Conservation (phyloP, 1,140 invertebrate genomes). For the Drosophila bipectinata region DNA sequence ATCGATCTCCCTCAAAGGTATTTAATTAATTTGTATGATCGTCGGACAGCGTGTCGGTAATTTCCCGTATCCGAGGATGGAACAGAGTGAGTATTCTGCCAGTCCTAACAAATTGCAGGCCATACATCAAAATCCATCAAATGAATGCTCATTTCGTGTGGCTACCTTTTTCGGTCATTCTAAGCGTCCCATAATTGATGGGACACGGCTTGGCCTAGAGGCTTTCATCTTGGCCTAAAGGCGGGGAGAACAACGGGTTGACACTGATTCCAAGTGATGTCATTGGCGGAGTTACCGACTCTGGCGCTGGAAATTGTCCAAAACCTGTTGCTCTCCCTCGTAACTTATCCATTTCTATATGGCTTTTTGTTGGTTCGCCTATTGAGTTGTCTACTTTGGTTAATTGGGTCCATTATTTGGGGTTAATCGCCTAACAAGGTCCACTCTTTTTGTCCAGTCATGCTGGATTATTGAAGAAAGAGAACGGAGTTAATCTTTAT, state of each 20-base stretch:
- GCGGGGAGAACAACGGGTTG: slow-evolving; percentile 49
- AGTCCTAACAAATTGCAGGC: slow-evolving; percentile 68
- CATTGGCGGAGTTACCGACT: slow-evolving; percentile 49
- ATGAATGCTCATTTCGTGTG: slow-evolving; percentile 47
- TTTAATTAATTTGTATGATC: slow-evolving; percentile 78
- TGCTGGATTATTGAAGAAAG: slow-evolving; percentile 25
- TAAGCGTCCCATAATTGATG: slow-evolving; percentile 64
- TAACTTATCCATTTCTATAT: slow-evolving; percentile 45
- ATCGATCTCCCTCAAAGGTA: slow-evolving; percentile 45
- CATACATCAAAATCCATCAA: slow-evolving; percentile 70
- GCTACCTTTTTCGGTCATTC: slow-evolving; percentile 65
- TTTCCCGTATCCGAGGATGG: slow-evolving; percentile 67
- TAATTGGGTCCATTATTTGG: slow-evolving; percentile 74
- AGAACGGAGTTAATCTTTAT: slow-evolving; percentile 36
- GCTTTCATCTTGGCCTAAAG: not conserved
- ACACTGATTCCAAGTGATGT: slow-evolving; percentile 79
- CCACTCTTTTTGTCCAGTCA: slow-evolving; percentile 41
- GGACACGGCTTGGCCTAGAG: slow-evolving; percentile 12
- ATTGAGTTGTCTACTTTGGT: slow-evolving; percentile 77
- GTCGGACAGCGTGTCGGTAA: slow-evolving; percentile 68
- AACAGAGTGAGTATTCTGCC: slow-evolving; percentile 35
- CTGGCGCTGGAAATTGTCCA: slow-evolving; percentile 35
- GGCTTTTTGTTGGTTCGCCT: slow-evolving; percentile 41
- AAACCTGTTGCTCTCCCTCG: slow-evolving; percentile 34
- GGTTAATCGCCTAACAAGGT: slow-evolving; percentile 68